These are phyloP conservation scores for Incurvaria masculella DNA, from an alignment of 2,888 invertebrate species.

Conservation along the genomic window DNA sequence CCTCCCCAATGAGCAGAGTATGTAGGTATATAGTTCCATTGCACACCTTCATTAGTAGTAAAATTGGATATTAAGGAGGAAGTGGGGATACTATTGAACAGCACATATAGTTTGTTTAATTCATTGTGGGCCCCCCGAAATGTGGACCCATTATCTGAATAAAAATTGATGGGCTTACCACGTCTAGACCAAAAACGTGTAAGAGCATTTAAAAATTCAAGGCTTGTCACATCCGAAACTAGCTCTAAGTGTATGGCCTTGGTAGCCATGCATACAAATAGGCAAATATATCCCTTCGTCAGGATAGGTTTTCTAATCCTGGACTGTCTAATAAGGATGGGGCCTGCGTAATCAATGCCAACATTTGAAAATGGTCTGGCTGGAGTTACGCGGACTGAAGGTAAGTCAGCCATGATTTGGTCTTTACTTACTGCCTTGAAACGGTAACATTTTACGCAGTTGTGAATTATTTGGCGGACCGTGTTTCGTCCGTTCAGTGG, in stretches of 20 bases:
- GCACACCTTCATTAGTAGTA: neutral
- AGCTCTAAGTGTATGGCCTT: slow-evolving; percentile 3
- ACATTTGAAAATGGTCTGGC: neutral
- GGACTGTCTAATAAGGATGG: neutral
- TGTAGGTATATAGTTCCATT: neutral
- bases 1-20: neutral
- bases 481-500: neutral
- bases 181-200: neutral
- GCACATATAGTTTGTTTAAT: neutral
- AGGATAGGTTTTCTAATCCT: neutral
- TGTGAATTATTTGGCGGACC: neutral
- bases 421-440: neutral
- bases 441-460: neutral
- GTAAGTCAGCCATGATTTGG: slow-evolving; percentile 3
- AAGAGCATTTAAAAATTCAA: neutral
- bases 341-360: slow-evolving; percentile 2
- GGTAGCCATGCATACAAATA: neutral
- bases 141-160: neutral
- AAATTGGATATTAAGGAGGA: neutral
- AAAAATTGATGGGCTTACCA: neutral
- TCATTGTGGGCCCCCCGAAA: neutral
- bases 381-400: neutral
- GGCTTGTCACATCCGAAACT: neutral
- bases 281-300: neutral
- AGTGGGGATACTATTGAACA: neutral